Conservation (phyloP, 2,888 invertebrate species). For the Epirrhoe tristata region DNA sequence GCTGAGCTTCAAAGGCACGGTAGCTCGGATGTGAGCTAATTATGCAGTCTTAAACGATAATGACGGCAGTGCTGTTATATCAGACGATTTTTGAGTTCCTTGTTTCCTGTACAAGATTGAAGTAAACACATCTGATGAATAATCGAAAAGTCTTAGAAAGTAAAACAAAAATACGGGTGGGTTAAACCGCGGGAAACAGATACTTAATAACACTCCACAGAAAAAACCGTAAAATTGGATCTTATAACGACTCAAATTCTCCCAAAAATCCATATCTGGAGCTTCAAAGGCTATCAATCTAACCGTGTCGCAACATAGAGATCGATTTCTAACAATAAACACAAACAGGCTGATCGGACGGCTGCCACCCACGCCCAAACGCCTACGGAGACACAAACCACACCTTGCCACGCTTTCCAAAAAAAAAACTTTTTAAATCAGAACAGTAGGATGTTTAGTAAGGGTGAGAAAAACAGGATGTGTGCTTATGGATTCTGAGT, state of each 20-base stretch:
- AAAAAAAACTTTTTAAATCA: conserved; percentile 9
- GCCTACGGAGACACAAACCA: conserved; percentile 28
- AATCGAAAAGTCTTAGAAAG: too few relatives aligned
- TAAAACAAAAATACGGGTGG: too few relatives aligned
- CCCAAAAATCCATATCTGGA: conserved; percentile 1
- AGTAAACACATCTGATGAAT: too few relatives aligned
- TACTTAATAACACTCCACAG: too few relatives aligned
- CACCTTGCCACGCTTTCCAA: conserved; percentile 30
- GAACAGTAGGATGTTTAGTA: not conserved
- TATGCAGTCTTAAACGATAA: not conserved
- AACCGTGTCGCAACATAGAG: conserved; percentile 18
- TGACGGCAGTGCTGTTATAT: not conserved
- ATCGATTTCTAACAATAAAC: conserved; percentile 28
- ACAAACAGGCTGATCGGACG: conserved; percentile 21
- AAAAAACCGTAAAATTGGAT: not conserved
- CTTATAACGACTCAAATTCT: not conserved
- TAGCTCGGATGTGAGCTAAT: conserved; percentile 16
- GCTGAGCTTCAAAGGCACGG: not conserved
- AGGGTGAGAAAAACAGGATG: not conserved
- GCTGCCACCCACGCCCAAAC: conserved; percentile 27
- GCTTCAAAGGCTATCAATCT: conserved; percentile 8
- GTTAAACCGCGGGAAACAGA: too few relatives aligned
- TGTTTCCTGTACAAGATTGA: too few relatives aligned
- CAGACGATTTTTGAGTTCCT: too few relatives aligned
- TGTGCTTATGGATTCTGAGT: too few relatives aligned